Conservation (phyloP, 2,888 invertebrate genomes). For the Shargacucullia verbasci region DNA sequence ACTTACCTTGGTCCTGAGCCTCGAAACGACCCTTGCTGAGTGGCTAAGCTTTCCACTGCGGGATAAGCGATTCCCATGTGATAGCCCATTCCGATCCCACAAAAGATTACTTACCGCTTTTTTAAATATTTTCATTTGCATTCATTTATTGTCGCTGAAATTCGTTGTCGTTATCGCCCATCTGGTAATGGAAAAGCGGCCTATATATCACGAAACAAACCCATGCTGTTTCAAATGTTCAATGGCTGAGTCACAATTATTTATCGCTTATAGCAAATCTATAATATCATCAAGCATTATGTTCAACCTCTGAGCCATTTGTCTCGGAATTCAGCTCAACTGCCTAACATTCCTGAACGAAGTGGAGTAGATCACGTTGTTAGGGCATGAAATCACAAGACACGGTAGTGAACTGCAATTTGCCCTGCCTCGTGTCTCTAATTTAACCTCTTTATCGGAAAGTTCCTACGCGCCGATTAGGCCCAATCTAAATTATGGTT, state of each 20-base stretch:
- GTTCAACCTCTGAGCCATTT: constrained; percentile 9
- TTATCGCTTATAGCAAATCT: neutral
- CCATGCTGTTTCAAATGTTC: neutral
- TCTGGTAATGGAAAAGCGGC: no score
- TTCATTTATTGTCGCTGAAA: no score
- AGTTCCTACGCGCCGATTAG: constrained; percentile 26
- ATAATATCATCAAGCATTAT: constrained; percentile 1
- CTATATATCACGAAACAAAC: neutral
- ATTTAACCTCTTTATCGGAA: constrained; percentile 37
- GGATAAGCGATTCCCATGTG: no score
- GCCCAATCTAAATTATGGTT: constrained; percentile 9
- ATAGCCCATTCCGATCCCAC: no score
- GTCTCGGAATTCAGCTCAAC: constrained; percentile 38
- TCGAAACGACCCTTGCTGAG: no score
- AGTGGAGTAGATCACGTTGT: constrained; percentile 45
- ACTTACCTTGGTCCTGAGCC: no score
- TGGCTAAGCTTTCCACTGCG: no score
- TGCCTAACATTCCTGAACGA: constrained; percentile 39
- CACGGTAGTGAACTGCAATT: constrained; percentile 46
- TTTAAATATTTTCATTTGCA: no score
- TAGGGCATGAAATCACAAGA: constrained; percentile 52
- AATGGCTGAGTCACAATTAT: constrained; percentile 21
- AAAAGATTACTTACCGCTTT: no score
- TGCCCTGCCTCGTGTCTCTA: constrained; percentile 32
- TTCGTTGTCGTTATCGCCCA: no score